Evolutionary conservation across 23 tunicate genomes (phyloP).

Genomic region (Trididemnum clinides): DNA sequence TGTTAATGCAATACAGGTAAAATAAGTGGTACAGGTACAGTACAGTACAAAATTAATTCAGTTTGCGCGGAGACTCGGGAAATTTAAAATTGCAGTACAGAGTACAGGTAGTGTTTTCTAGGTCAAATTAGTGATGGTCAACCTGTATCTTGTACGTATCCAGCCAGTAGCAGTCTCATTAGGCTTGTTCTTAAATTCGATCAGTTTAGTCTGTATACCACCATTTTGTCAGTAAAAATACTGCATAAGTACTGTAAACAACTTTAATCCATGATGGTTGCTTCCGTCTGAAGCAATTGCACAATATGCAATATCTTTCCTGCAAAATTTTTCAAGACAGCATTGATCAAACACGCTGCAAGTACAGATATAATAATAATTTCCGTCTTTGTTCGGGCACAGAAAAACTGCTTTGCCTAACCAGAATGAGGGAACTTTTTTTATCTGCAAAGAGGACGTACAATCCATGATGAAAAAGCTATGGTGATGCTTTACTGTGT

Average conservation of each 20-base stretch:
- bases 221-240: conserved; percentile 31
- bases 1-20: no score
- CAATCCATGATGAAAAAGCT: conserved; percentile 2
- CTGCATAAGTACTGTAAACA: conserved; percentile 29
- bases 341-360: conserved; percentile 27
- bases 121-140: no score
- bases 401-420: not conserved
- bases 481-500: no score
- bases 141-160: no score
- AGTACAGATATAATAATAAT: not conserved
- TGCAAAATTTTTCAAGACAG: conserved; percentile 29
- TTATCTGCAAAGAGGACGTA: not conserved
- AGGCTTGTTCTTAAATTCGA: conserved; percentile 29
- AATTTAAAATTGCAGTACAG: no score
- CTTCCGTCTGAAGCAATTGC: conserved; percentile 34
- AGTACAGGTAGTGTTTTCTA: no score
- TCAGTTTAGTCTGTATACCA: conserved; percentile 3
- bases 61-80: no score
- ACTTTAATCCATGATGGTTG: conserved; percentile 9
- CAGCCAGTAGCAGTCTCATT: conserved; percentile 34
- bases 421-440: not conserved
- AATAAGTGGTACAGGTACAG: no score
- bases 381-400: not conserved
- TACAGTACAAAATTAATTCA: no score
- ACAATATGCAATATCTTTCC: no score